Base-by-base conservation (phyloP, 2,888 invertebrate species). In the Pasiphila rectangulata region DNA sequence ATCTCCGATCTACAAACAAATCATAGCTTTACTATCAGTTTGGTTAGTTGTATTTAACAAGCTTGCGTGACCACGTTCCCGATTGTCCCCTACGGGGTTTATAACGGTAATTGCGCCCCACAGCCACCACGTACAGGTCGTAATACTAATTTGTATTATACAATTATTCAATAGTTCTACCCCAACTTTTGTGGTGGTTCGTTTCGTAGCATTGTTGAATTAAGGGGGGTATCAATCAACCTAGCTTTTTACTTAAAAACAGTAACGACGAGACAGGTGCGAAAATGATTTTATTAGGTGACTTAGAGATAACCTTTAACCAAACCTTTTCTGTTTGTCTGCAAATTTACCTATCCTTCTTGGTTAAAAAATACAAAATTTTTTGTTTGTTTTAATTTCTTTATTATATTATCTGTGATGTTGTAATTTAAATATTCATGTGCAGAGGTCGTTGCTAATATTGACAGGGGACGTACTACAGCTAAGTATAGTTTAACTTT, bases 81-180 rank as follows among this genome's bases (percentile, higher is more conserved):
- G 40, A 23, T 43, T n/a, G 16, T 13, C 30, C 20, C 6, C 23
- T 13, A 24, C 16, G 35, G 40, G 48, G 38, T n/a, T 7, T 21
- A 35, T 44, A 49, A 36, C 37, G 41, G 37, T 45, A 40, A 41
- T 29, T 37, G 34, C 13, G 37, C 45, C 40, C 40, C 21, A 20
- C 15, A 25, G 25, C 20, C 29, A 36, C 29, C 44, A 36, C 37
- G 37, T 41, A 42, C 41, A 21, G 13, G n/a, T n/a, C n/a, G n/a
- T n/a, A n/a, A n/a, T n/a, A n/a, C 45, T 41, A 45, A 45, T 50
- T 50, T 27, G 45, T 45, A 41, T 45, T 40, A 45, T 32, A 19
- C 15, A 23, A 37, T 25, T 35, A 29, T 50, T 41, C 36, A 32
- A 41, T 45, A 43, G 29, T 35, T 38, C 19, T 21, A 16, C 21